Evolutionary conservation across 2,113 vertebrate species (phyloP), one percentile per base, ranked within the genome.

Genomic region (Otolemur garnettii): DNA sequence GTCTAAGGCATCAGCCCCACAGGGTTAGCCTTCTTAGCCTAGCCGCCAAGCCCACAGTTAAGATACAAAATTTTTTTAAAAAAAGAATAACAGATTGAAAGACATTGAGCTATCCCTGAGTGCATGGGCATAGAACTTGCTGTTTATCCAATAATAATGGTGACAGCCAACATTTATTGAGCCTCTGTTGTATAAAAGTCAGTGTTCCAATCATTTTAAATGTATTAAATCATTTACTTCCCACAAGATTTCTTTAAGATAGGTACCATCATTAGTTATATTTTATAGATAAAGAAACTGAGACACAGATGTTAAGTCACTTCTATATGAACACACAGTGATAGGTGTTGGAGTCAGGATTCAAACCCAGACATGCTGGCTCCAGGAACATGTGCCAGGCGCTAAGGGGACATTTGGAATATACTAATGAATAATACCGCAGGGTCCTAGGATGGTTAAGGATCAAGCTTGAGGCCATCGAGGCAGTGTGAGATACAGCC

Each of bases 161-260:
- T 26, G 90, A 96, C 3, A 80, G 38, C 21, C 90, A 96, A 89
- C 17, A 80, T 33, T 90, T 79, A 90, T 35, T 72, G 55, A 94
- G 28, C 6, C 9, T 66, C 8, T 78, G 38, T 18, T 88, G 57
- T 91, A 12, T 7, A 91, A 81, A 90, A 87, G 59, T 33, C 17
- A 85, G 35, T 38, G 59, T 86, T 77, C 26, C 77, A 84, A 91
- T 93, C 7, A 57, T 33, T 91, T 77, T 13, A 45, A 93, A 53
- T 59, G 3, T 81, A 90, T 69, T 66, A 30, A 77, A 69, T 86
- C 62, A 42, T 59, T 96, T 87, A 81, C 18, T 53, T 77, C 62
- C 86, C 45, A 53, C 15, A 55, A 60, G 15, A 72, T 45, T 14
- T 13, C 57, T 93, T 93, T 81, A 90, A 77, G 33, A 24, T 14